These are phyloP conservation scores for Terrapene triunguis DNA, from an alignment of 2,113 vertebrate genomes.

Conservation along the genomic window DNA sequence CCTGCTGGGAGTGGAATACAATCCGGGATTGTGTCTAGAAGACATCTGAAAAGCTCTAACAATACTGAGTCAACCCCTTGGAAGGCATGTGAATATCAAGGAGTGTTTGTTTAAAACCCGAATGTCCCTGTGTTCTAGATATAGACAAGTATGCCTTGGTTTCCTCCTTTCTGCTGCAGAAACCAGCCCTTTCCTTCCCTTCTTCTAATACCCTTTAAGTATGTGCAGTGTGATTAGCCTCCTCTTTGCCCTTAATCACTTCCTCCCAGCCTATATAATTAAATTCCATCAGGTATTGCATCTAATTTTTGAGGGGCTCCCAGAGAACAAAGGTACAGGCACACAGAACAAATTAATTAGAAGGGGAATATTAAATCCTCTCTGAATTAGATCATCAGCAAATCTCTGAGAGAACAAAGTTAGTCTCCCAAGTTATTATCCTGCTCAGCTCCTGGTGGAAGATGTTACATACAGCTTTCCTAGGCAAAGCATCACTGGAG, in stretches of 20 bases:
- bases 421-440: neutral
- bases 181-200: neutral
- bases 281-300: constrained; percentile 65
- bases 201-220: constrained; percentile 20
- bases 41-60: neutral
- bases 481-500: neutral
- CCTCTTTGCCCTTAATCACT: constrained; percentile 54
- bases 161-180: neutral
- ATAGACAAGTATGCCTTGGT: neutral
- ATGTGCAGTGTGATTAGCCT: neutral
- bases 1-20: neutral
- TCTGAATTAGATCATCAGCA: constrained; percentile 44
- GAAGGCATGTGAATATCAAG: neutral
- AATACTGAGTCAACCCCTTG: neutral
- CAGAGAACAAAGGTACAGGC: constrained; percentile 37
- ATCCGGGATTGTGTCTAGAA: neutral
- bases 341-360: constrained; percentile 64
- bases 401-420: neutral
- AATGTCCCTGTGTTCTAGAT: neutral
- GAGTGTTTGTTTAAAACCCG: neutral
- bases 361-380: constrained; percentile 20
- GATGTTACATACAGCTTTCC: neutral
- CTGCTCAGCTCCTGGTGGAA: neutral
- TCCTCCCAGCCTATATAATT: constrained; percentile 57
- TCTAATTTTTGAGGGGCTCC: constrained; percentile 62